Evolutionary conservation across 2,113 vertebrate species (phyloP).

Genomic region (Gobius niger): DNA sequence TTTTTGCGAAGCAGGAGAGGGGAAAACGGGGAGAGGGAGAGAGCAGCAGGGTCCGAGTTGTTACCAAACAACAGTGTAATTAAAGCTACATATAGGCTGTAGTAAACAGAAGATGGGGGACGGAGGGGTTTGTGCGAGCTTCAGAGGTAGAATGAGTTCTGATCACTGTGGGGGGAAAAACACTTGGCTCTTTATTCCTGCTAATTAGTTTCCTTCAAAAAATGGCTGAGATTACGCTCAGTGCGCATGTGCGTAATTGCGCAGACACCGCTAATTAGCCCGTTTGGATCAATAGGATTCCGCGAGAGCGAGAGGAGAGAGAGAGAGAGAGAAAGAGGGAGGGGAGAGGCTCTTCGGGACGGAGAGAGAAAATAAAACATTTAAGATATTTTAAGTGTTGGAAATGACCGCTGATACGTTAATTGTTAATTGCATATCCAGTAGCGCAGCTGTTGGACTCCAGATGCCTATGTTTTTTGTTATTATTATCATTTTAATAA

Average conservation of each 20-base stretch:
- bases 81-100: constrained; percentile 76
- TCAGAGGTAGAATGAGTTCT: constrained; percentile 79
- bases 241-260: constrained; percentile 79
- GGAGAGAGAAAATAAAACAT: constrained; percentile 28
- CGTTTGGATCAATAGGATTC: constrained; percentile 79
- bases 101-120: constrained; percentile 71
- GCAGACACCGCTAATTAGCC: constrained; percentile 78
- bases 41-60: constrained; percentile 72
- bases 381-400: constrained; percentile 40
- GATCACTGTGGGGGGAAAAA: constrained; percentile 74
- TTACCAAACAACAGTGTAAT: constrained; percentile 73
- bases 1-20: constrained; percentile 48
- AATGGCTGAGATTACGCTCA: constrained; percentile 75
- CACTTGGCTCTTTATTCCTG: constrained; percentile 98
- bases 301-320: constrained; percentile 66
- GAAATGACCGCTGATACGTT: constrained; percentile 16
- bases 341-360: constrained; percentile 43
- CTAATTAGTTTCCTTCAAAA: constrained; percentile 99
- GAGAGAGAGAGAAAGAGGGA: constrained; percentile 41
- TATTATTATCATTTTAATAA: background rate
- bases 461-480: background rate
- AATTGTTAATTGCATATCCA: constrained; percentile 14
- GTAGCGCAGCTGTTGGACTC: background rate
- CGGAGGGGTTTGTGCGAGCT: constrained; percentile 76
- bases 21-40: constrained; percentile 56